phyloP scores from a whole-genome alignment of 2,113 vertebrate genomes.

The Bujurquina vittata region DNA sequence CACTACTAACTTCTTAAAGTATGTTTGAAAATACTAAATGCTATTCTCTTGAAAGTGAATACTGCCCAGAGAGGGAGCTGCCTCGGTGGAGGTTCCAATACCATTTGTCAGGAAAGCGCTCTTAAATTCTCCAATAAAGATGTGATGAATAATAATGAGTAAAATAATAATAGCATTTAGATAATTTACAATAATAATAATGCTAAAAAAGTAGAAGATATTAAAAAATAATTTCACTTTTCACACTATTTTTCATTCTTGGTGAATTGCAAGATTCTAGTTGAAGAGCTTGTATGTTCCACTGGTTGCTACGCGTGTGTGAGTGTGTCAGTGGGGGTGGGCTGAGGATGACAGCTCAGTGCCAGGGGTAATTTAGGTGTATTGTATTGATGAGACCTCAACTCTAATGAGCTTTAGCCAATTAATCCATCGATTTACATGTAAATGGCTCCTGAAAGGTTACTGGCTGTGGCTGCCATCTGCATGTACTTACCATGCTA shows the following conservation, averaged over 20 bases:
- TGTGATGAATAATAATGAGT: background rate
- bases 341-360: constrained; percentile 28
- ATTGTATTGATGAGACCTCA: constrained; percentile 72
- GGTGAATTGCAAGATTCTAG: background rate
- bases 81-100: background rate
- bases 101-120: background rate
- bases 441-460: constrained; percentile 79
- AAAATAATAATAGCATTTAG: background rate
- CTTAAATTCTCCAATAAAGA: background rate
- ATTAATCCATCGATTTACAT: constrained; percentile 84
- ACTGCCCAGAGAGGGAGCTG: no score
- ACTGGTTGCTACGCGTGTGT: background rate
- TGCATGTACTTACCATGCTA: constrained; percentile 83
- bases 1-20: no score
- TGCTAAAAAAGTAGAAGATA: fast-evolving
- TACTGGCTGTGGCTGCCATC: constrained; percentile 75
- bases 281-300: background rate
- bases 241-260: background rate
- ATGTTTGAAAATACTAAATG: no score
- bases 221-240: background rate
- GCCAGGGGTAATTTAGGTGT: constrained; percentile 56
- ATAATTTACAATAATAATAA: background rate
- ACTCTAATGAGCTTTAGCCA: constrained; percentile 76
- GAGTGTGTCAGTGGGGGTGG: background rate
- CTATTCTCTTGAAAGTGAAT: no score